Percentiles rank a stretch among this genome's conserved stretches.
Evolutionary conservation across 2,797 vertebrate species (phyloP).

Genomic region (Erethizon dorsatum): DNA sequence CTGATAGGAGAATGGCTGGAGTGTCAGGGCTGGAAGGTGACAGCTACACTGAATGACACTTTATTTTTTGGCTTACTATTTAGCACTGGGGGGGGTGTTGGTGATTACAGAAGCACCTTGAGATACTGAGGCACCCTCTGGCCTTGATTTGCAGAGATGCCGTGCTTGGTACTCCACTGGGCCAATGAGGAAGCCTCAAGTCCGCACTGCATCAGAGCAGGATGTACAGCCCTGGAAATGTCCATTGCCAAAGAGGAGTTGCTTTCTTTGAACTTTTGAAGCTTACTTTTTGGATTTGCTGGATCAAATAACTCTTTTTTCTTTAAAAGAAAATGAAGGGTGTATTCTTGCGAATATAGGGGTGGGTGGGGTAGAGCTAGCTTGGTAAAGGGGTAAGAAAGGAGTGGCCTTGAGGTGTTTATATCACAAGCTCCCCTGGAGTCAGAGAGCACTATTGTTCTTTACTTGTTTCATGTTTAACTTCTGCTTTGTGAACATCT

Average conservation of each 20-base stretch:
- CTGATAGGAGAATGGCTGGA: background rate
- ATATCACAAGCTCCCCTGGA: constrained; percentile 50
- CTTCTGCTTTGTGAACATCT: constrained; percentile 53
- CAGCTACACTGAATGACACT: constrained; percentile 76
- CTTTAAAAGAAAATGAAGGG: constrained; percentile 58
- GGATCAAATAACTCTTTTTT: constrained; percentile 53
- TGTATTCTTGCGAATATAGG: constrained; percentile 35
- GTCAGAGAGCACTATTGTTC: constrained; percentile 74
- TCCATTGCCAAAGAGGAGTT: constrained; percentile 23
- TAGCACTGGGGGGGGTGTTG: constrained; percentile 51
- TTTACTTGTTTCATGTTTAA: constrained; percentile 58
- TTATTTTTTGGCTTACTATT: constrained; percentile 40
- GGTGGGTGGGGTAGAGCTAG: constrained; percentile 5
- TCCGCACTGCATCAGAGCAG: background rate
- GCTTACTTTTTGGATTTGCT: constrained; percentile 45
- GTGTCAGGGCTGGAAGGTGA: background rate
- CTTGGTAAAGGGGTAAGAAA: background rate
- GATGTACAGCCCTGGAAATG: background rate
- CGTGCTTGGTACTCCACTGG: background rate
- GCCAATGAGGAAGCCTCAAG: constrained; percentile 26
- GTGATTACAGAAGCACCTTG: constrained; percentile 21
- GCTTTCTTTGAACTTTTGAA: constrained; percentile 65
- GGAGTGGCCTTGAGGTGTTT: background rate
- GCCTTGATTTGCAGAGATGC: constrained; percentile 57
- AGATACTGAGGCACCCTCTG: constrained; percentile 14